Conservation (phyloP, 2,888 invertebrate genomes). For the Tetanocera ferruginea region DNA sequence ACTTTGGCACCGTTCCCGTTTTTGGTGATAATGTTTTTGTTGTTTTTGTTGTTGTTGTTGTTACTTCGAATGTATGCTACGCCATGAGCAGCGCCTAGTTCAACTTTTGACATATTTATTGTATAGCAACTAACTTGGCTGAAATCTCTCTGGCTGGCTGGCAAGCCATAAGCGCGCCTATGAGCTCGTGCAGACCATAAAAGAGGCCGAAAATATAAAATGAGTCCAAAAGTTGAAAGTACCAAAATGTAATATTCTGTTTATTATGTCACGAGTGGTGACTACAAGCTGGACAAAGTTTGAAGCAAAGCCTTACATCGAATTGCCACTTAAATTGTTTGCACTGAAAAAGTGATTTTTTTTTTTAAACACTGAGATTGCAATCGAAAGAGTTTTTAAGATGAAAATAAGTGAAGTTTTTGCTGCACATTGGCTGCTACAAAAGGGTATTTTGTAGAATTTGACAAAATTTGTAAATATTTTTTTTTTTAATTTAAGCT, state of each 20-base stretch:
- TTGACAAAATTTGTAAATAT: no score
- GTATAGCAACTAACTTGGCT: background rate
- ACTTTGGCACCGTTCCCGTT: slow-evolving; percentile 3
- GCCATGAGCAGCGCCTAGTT: background rate
- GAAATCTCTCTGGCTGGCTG: background rate
- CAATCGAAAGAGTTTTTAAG: no score
- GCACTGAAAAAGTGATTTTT: no score
- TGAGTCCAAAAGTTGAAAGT: slow-evolving; percentile 20
- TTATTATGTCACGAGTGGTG: slow-evolving; percentile 12
- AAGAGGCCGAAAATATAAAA: slow-evolving; percentile 8
- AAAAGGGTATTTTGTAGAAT: no score
- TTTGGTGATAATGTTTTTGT: background rate
- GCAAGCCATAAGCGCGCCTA: background rate
- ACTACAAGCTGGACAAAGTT: no score
- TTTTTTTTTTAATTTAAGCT: no score
- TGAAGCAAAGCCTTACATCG: no score
- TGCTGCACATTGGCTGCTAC: no score
- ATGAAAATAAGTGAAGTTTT: no score
- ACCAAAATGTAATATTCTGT: slow-evolving; percentile 8
- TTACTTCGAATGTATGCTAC: background rate
- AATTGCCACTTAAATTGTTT: no score
- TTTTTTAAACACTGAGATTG: no score
- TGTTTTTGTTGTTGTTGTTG: background rate
- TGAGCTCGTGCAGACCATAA: background rate
- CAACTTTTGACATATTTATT: slow-evolving; percentile 4